Percentiles rank a stretch among this genome's conserved stretches.
These are phyloP conservation scores for Onychomys torridus DNA, from an alignment of 2,797 vertebrate genomes.

Conservation along the genomic window DNA sequence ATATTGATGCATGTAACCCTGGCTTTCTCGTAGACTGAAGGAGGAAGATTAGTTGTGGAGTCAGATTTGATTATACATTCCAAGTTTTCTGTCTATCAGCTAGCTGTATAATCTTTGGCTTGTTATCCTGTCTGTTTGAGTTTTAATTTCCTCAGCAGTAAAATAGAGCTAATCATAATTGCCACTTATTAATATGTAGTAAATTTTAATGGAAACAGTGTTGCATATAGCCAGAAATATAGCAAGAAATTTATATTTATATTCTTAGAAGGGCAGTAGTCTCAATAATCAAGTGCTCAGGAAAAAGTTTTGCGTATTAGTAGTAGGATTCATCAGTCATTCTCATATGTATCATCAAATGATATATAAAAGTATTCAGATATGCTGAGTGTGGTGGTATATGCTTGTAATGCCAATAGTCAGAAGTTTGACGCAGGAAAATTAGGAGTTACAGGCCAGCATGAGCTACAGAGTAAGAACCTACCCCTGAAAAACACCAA, in stretches of 20 bases:
- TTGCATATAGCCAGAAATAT: neutral
- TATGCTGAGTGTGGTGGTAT: neutral
- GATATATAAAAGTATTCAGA: neutral
- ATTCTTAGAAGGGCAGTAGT: constrained; percentile 59
- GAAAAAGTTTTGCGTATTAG: constrained; percentile 9
- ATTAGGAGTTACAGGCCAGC: neutral
- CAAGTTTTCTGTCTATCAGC: constrained; percentile 4
- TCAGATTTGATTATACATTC: neutral
- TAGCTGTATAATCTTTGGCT: constrained; percentile 16
- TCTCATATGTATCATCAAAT: neutral
- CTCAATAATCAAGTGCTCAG: constrained; percentile 25
- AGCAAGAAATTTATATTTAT: constrained; percentile 34
- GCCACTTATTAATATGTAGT: neutral
- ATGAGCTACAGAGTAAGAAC: neutral
- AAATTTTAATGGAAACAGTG: constrained; percentile 30
- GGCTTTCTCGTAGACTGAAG: neutral
- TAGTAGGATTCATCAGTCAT: neutral
- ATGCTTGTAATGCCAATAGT: neutral
- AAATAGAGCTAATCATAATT: constrained; percentile 38
- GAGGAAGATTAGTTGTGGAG: neutral
- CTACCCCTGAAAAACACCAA: neutral
- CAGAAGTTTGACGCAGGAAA: neutral
- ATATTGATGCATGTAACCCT: neutral
- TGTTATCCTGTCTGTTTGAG: neutral
- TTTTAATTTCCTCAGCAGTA: constrained; percentile 47